These are phyloP conservation scores for Callinectes sapidus DNA, from an alignment of 2,888 invertebrate species.

Conservation along the genomic window DNA sequence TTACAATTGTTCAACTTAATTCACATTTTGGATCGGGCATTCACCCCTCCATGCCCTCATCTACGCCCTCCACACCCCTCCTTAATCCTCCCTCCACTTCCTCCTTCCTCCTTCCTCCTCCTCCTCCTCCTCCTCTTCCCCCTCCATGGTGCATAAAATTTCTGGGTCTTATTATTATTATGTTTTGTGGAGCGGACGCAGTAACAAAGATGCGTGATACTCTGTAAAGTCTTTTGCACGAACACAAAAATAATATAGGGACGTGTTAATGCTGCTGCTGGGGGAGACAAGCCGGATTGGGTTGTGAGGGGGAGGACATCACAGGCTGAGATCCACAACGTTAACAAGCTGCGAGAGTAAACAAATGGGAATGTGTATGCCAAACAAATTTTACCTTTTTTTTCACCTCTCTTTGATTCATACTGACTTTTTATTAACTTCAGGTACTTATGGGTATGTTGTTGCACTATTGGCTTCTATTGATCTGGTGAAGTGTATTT, in stretches of 20 bases:
- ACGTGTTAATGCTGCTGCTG: neutral
- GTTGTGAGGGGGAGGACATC: neutral
- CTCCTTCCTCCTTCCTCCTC: neutral
- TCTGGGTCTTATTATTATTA: constrained; percentile 13
- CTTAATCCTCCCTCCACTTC: neutral
- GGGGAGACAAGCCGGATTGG: neutral
- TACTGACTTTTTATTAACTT: neutral
- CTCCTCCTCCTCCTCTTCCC: neutral
- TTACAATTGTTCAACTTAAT: constrained; percentile 25
- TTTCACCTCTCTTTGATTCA: neutral
- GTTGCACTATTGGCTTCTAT: too few relatives aligned
- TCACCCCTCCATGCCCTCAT: constrained; percentile 13
- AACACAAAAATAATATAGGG: constrained; percentile 25
- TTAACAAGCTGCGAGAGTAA: neutral
- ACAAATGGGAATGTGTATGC: neutral
- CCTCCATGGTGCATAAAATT: neutral
- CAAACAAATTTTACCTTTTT: neutral
- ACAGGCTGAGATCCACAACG: neutral
- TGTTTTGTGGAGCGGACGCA: neutral
- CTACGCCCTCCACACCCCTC: neutral
- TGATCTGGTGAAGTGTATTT: too few relatives aligned
- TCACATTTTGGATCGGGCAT: constrained; percentile 9
- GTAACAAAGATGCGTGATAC: constrained; percentile 20
- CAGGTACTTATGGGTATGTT: too few relatives aligned
- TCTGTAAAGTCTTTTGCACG: constrained; percentile 17